Conservation (phyloP, 2,888 invertebrate genomes). For the Caenorhabditis virilis region DNA sequence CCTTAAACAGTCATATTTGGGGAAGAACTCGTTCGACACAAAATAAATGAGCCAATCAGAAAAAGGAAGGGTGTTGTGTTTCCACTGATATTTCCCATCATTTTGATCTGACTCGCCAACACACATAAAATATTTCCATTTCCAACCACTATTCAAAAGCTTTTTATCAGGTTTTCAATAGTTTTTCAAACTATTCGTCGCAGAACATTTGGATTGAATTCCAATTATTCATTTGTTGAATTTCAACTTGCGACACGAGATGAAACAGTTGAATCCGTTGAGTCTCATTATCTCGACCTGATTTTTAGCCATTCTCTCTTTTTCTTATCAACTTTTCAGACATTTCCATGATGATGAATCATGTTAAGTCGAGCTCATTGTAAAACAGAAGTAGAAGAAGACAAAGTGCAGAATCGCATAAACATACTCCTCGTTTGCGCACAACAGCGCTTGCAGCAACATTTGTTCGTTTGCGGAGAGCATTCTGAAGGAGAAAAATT, state of each 20-base stretch:
- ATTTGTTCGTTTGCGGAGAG: slow-evolving; percentile 25
- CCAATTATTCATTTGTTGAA: not conserved
- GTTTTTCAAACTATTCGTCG: slow-evolving; percentile 30
- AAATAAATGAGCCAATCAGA: not conserved
- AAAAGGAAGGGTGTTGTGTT: too few relatives aligned
- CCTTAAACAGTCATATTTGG: slow-evolving; percentile 12
- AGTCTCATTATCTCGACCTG: slow-evolving; percentile 27
- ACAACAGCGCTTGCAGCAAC: slow-evolving; percentile 14
- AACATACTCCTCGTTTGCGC: slow-evolving; percentile 38
- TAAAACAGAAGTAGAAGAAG: not conserved
- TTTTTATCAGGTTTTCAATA: slow-evolving; percentile 43
- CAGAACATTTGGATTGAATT: not conserved
- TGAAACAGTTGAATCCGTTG: not conserved
- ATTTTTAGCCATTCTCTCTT: slow-evolving; percentile 26
- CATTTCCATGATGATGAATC: too few relatives aligned
- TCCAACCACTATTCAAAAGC: slow-evolving; percentile 4
- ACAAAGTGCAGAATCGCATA: slow-evolving; percentile 2
- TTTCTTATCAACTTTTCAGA: not conserved
- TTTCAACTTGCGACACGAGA: slow-evolving; percentile 28
- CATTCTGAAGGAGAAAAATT: slow-evolving; percentile 26
- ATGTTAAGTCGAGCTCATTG: too few relatives aligned
- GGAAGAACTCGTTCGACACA: not conserved
- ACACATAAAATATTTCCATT: not conserved
- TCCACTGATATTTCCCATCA: too few relatives aligned
- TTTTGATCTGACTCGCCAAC: too few relatives aligned